Percentiles rank a stretch among this genome's conserved stretches.
Conservation (phyloP, 2,113 vertebrate species). For the Mesoclemmys tuberculata region DNA sequence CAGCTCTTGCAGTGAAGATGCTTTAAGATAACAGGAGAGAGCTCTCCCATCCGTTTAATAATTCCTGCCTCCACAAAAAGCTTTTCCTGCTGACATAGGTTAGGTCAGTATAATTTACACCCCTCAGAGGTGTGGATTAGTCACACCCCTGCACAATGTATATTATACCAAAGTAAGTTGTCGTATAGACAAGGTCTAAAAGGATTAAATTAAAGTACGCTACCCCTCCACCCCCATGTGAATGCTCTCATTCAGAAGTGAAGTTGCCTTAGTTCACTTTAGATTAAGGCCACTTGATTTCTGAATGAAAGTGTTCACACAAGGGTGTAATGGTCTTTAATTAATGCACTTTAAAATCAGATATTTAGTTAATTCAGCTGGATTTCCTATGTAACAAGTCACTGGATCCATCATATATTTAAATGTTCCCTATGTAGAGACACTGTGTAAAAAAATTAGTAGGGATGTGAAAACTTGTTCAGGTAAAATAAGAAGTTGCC, state of each 20-base stretch:
- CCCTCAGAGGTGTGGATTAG: too few relatives aligned
- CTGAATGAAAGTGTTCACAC: constrained; percentile 25
- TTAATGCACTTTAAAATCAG: constrained; percentile 38
- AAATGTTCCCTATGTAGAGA: neutral
- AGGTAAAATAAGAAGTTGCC: constrained; percentile 18
- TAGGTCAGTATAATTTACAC: too few relatives aligned
- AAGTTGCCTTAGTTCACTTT: constrained; percentile 37
- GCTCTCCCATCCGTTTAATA: too few relatives aligned
- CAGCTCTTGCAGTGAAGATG: too few relatives aligned
- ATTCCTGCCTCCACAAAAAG: too few relatives aligned
- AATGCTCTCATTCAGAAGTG: constrained; percentile 2
- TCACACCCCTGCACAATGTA: too few relatives aligned
- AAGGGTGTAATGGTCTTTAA: constrained; percentile 25
- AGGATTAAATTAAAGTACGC: constrained; percentile 37
- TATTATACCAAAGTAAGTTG: too few relatives aligned
- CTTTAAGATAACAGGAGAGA: too few relatives aligned
- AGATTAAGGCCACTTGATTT: constrained; percentile 2
- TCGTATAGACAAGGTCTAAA: neutral
- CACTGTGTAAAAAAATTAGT: constrained; percentile 33
- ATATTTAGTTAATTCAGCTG: constrained; percentile 4
- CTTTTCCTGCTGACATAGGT: too few relatives aligned
- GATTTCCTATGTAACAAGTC: neutral
- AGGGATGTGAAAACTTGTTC: neutral
- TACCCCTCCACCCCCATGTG: constrained; percentile 1
- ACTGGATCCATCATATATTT: neutral